These are phyloP conservation scores for Columba janthina DNA, from an alignment of 2,113 vertebrate species.

Conservation along the genomic window DNA sequence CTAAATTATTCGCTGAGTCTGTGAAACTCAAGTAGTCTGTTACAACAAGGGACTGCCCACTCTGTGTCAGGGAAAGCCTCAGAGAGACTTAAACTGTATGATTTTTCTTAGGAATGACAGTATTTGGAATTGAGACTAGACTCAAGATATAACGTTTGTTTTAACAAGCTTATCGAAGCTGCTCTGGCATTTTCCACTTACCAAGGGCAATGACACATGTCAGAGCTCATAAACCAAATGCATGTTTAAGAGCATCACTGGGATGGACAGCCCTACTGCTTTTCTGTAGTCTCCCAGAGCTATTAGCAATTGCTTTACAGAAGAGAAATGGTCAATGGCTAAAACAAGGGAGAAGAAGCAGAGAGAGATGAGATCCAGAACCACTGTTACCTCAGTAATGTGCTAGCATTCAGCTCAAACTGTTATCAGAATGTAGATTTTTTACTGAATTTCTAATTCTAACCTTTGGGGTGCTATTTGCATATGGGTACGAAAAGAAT, in stretches of 20 bases:
- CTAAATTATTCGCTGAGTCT: not conserved
- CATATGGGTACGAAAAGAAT: not conserved
- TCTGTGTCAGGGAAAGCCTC: not conserved
- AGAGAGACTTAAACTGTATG: not conserved
- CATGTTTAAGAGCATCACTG: not conserved
- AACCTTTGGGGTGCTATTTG: not conserved
- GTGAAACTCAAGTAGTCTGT: not conserved
- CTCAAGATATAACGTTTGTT: not conserved
- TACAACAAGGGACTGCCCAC: not conserved
- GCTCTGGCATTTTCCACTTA: not conserved
- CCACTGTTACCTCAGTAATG: not conserved
- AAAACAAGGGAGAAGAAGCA: not conserved
- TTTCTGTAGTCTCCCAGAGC: not conserved
- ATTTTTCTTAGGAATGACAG: not conserved
- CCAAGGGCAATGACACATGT: not conserved
- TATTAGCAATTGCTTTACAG: not conserved
- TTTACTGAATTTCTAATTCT: not conserved
- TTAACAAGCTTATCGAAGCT: not conserved
- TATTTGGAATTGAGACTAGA: not conserved
- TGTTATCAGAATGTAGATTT: not conserved
- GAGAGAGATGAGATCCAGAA: not conserved
- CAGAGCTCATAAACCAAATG: not conserved
- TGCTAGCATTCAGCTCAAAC: not conserved
- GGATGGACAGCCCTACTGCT: not conserved
- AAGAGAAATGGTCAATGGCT: not conserved